phyloP scores from a whole-genome alignment of 2,797 vertebrate species.

The Pangasius larnaudii region DNA sequence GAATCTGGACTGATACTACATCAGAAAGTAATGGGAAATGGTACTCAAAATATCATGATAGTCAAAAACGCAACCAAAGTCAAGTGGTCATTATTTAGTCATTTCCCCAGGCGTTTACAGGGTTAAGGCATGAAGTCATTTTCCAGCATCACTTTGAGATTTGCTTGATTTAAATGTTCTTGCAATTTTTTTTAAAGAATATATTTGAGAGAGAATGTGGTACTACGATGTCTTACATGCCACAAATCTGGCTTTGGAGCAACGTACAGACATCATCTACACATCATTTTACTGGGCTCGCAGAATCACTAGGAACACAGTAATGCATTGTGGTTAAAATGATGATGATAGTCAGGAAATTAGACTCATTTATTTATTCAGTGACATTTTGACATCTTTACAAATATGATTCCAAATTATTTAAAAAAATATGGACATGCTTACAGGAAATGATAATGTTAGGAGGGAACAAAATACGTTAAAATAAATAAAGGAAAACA shows the following conservation, averaged over 20 bases:
- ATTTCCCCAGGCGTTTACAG: background rate
- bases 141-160: background rate
- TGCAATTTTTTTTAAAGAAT: background rate
- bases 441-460: constrained; percentile 41
- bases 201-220: background rate
- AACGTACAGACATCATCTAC: background rate
- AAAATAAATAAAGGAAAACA: constrained; percentile 74
- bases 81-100: background rate
- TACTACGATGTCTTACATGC: background rate
- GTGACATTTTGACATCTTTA: constrained; percentile 41
- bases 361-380: constrained; percentile 67
- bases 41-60: background rate
- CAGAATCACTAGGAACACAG: background rate
- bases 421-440: constrained; percentile 47
- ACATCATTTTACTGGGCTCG: background rate
- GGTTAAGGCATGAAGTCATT: background rate
- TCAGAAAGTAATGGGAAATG: constrained; percentile 1
- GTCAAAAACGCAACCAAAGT: background rate
- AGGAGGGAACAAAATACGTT: constrained; percentile 36
- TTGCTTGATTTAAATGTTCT: background rate
- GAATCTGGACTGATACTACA: background rate
- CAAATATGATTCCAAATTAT: constrained; percentile 53
- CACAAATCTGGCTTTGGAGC: background rate
- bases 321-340: background rate
- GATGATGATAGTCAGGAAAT: constrained; percentile 27